Evolutionary conservation across 2,888 invertebrate species (phyloP).

Genomic region (Mycogona germanica): DNA sequence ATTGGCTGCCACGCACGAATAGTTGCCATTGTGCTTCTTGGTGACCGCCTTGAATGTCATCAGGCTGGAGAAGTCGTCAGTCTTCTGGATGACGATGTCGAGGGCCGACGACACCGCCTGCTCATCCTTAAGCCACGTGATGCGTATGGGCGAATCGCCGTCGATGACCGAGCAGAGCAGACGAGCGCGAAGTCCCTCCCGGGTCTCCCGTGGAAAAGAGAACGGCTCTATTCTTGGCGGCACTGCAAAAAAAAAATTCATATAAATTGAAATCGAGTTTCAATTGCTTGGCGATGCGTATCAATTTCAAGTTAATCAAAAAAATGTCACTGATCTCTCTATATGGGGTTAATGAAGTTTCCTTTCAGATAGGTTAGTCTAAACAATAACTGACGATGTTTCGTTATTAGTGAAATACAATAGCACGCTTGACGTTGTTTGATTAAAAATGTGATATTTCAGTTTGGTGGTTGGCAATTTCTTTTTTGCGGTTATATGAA

Average conservation of each 20-base stretch:
- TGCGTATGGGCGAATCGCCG: conserved; percentile 38
- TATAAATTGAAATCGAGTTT: no score
- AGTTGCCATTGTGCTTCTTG: conserved; percentile 38
- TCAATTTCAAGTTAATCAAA: no score
- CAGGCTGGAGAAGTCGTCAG: conserved; percentile 32
- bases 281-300: no score
- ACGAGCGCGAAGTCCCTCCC: conserved; percentile 34
- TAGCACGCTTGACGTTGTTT: no score
- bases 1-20: conserved; percentile 36
- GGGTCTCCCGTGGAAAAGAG: conserved; percentile 30
- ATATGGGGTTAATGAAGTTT: no score
- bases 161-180: conserved; percentile 38
- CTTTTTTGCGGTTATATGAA: no score
- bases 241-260: conserved; percentile 30
- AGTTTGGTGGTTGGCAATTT: no score
- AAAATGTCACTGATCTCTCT: no score
- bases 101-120: conserved; percentile 34
- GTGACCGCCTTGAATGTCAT: conserved; percentile 41
- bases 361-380: no score
- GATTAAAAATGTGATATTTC: no score
- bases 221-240: conserved; percentile 36
- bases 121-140: conserved; percentile 42
- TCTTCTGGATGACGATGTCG: conserved; percentile 27
- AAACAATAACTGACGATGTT: no score
- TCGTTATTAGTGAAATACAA: no score